Conservation (phyloP, 2,113 vertebrate genomes). For the Paradisaea rubra region DNA sequence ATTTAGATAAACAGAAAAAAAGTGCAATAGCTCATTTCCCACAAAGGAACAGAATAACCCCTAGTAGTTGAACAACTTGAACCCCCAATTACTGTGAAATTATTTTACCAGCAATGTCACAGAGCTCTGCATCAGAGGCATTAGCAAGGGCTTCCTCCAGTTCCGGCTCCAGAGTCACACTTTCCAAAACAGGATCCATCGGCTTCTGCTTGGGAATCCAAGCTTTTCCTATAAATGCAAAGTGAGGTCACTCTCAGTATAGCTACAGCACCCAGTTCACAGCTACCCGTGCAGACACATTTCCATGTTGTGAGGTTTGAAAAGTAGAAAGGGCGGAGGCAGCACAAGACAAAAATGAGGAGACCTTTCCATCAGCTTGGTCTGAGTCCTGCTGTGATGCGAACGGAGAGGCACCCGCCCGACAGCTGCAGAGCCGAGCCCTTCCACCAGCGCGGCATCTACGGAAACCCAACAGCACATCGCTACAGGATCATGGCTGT, state of each 20-base stretch:
- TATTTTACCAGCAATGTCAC: conserved; percentile 92
- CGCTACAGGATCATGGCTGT: accelerated
- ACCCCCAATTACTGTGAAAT: background rate
- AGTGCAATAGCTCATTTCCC: background rate
- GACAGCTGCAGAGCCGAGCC: background rate
- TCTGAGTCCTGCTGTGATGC: accelerated
- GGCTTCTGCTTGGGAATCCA: conserved; percentile 89
- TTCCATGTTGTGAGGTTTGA: background rate
- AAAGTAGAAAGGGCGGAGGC: background rate
- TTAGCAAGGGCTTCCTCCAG: conserved; percentile 93
- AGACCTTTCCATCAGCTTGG: background rate
- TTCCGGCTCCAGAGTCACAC: conserved; percentile 91
- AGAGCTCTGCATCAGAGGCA: conserved; percentile 93
- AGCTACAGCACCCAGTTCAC: background rate
- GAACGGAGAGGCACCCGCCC: background rate
- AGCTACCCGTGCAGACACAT: background rate
- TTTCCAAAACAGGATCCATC: conserved; percentile 89
- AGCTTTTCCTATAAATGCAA: conserved; percentile 81
- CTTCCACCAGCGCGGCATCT: accelerated
- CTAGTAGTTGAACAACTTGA: background rate
- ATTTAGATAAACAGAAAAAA: background rate
- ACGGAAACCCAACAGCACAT: accelerated
- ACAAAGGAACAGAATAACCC: background rate
- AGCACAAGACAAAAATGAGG: background rate
- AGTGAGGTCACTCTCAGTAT: background rate